phyloP scores from a whole-genome alignment of 2,113 vertebrate genomes.

The Dasyornis broadbenti region DNA sequence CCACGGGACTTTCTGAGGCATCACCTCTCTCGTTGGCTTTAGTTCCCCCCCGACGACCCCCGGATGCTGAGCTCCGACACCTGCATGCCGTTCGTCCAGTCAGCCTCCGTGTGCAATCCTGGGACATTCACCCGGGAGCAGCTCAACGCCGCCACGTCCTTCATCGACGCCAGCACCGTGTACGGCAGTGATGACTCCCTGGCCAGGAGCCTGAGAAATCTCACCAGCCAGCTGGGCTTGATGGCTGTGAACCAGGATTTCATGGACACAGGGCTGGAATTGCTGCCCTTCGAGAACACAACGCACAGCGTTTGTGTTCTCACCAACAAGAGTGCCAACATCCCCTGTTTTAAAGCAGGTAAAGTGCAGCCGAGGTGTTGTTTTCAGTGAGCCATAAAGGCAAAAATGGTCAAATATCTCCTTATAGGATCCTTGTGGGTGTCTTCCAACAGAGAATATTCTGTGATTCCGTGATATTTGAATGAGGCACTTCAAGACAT shows the following conservation, averaged over 20 bases:
- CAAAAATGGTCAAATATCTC: neutral
- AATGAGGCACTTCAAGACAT: neutral
- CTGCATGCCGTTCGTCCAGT: conserved; percentile 65
- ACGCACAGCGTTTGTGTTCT: conserved; percentile 53
- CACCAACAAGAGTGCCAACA: conserved; percentile 46
- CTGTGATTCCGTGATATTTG: neutral
- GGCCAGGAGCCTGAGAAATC: conserved; percentile 77
- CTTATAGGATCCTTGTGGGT: neutral
- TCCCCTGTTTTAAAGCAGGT: conserved; percentile 76
- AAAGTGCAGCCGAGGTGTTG: neutral
- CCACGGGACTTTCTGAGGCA: neutral
- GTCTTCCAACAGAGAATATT: neutral
- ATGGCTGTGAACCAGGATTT: conserved; percentile 81
- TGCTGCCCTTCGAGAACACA: conserved; percentile 73
- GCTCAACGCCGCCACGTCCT: conserved; percentile 86
- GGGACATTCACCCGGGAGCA: conserved; percentile 73
- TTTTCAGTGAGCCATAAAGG: neutral
- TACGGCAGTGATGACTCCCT: conserved; percentile 76
- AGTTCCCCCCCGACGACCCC: conserved; percentile 45
- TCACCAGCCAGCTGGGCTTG: conserved; percentile 75
- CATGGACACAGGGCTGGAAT: conserved; percentile 72
- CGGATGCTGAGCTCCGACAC: neutral
- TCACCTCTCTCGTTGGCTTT: neutral
- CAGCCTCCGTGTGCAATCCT: neutral
- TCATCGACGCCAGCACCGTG: conserved; percentile 86